These are phyloP conservation scores for Sitophilus oryzae DNA, from an alignment of 1,140 invertebrate genomes.

Conservation along the genomic window DNA sequence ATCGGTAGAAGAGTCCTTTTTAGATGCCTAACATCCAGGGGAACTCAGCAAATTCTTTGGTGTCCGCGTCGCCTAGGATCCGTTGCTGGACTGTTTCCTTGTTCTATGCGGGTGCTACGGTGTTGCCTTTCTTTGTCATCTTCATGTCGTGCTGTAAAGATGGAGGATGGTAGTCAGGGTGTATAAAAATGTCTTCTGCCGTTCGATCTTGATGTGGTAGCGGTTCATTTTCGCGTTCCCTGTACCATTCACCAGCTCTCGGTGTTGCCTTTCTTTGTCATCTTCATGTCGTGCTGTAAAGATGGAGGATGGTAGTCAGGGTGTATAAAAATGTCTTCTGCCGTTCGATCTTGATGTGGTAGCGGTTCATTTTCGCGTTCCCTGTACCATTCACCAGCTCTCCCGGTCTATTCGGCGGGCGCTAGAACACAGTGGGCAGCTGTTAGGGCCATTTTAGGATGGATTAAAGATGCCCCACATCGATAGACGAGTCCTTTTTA, in stretches of 20 bases:
- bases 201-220: constrained; percentile 46
- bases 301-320: constrained; percentile 42
- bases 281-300: constrained; percentile 59
- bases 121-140: constrained; percentile 21
- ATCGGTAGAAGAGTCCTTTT: constrained; percentile 27
- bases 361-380: constrained; percentile 45
- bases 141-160: no score
- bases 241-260: constrained; percentile 53
- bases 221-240: constrained; percentile 46
- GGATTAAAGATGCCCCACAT: constrained; percentile 40
- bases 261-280: constrained; percentile 47
- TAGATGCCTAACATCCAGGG: constrained; percentile 39
- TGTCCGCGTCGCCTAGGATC: constrained; percentile 19
- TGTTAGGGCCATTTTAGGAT: constrained; percentile 39
- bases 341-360: constrained; percentile 44
- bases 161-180: no score
- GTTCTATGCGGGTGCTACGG: not conserved
- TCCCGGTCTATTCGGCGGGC: constrained; percentile 38
- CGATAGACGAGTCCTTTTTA: constrained; percentile 27
- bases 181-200: no score
- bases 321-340: constrained; percentile 32
- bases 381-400: constrained; percentile 54
- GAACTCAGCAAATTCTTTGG: constrained; percentile 37
- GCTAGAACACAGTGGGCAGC: constrained; percentile 38
- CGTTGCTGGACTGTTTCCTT: constrained; percentile 1